Evolutionary conservation across 2,113 vertebrate species (phyloP).

Genomic region (Lamprologus speciosus): DNA sequence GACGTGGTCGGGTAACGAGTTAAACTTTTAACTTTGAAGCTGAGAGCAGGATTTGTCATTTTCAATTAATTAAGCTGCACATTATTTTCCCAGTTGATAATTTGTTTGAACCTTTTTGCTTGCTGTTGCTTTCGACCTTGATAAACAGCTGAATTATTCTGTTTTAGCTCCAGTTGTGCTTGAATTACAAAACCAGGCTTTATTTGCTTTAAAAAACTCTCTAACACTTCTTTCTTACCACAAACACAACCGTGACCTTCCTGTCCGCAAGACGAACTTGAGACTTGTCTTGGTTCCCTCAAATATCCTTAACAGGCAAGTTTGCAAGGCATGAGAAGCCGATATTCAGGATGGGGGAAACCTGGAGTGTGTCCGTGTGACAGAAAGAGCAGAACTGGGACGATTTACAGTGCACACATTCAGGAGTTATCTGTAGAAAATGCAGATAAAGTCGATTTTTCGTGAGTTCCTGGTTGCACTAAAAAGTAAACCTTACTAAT

Average conservation of each 20-base stretch:
- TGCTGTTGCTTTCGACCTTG: not conserved
- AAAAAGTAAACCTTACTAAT: not conserved
- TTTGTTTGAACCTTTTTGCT: accelerated
- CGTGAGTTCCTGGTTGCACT: not conserved
- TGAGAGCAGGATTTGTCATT: not conserved
- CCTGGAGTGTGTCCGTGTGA: not conserved
- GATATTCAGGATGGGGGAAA: not conserved
- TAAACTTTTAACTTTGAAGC: not conserved
- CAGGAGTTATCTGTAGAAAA: not conserved
- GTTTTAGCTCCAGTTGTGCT: not conserved
- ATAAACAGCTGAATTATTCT: accelerated
- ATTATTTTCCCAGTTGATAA: accelerated
- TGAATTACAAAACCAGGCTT: not conserved
- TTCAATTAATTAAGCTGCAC: not conserved
- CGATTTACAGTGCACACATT: not conserved
- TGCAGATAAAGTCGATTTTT: not conserved
- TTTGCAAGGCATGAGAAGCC: accelerated
- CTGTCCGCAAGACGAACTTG: accelerated
- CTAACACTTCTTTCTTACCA: not conserved
- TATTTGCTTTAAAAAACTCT: not conserved
- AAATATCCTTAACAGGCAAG: not conserved
- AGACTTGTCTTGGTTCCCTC: not conserved
- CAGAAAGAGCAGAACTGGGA: not conserved
- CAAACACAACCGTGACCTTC: not conserved
- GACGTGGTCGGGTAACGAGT: not conserved